Conservation (phyloP, 2,888 invertebrate genomes). For the Cerceris rybyensis region DNA sequence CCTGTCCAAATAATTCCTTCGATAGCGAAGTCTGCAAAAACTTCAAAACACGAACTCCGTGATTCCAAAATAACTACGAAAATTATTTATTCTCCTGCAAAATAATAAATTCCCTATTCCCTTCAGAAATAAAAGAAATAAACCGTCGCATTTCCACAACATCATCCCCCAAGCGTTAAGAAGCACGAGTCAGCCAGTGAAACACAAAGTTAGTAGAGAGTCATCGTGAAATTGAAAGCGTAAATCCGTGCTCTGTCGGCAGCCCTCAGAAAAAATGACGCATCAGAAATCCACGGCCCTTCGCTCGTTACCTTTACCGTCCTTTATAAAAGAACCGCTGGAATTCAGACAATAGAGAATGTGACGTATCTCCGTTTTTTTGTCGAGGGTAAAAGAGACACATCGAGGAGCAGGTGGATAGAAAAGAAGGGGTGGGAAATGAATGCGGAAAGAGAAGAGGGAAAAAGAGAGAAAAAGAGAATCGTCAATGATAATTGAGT, state of each 20-base stretch:
- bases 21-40: background rate
- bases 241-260: background rate
- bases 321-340: background rate
- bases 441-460: background rate
- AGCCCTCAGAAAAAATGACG: background rate
- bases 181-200: too few relatives aligned
- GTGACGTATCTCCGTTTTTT: conserved; percentile 46
- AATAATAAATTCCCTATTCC: too few relatives aligned
- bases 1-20: background rate
- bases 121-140: too few relatives aligned
- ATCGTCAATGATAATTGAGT: conserved; percentile 41
- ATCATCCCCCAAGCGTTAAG: too few relatives aligned
- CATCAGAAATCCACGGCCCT: background rate
- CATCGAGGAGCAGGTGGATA: conserved; percentile 3
- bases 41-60: too few relatives aligned
- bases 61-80: too few relatives aligned
- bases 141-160: too few relatives aligned
- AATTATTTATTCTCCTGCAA: too few relatives aligned
- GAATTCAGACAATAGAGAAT: conserved; percentile 38
- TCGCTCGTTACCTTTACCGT: background rate
- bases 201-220: too few relatives aligned
- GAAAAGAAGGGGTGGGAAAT: background rate
- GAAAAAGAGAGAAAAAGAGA: conserved; percentile 13
- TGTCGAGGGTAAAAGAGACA: background rate
- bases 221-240: too few relatives aligned